Conservation (phyloP, 2,888 invertebrate species). For the Zygaena filipendulae region DNA sequence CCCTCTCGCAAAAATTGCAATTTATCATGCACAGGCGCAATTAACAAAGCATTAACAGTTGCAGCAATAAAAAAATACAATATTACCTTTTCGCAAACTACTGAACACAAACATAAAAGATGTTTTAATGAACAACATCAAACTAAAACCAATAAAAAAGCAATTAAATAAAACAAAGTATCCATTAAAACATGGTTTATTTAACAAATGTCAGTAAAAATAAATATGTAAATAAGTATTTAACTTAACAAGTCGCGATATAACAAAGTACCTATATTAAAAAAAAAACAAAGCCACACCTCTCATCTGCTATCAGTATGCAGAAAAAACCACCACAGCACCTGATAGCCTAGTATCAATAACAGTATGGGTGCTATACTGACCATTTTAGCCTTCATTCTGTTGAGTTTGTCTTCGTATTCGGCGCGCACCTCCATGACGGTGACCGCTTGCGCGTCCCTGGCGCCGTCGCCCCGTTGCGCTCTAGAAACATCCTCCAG, state of each 20-base stretch:
- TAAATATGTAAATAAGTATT: conserved; percentile 22
- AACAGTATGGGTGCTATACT: conserved; percentile 61
- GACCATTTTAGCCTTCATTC: conserved; percentile 86
- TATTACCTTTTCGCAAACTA: conserved; percentile 20
- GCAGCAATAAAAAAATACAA: conserved; percentile 7
- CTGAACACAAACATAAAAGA: no score
- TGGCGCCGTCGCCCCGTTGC: conserved; percentile 31
- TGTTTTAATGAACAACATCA: conserved; percentile 36
- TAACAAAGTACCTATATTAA: conserved; percentile 20
- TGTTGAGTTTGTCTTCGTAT: conserved; percentile 79
- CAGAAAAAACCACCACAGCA: conserved; percentile 61
- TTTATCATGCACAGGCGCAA: no score
- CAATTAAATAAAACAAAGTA: conserved; percentile 52
- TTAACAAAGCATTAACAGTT: no score
- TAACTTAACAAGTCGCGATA: conserved; percentile 38
- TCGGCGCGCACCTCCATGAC: conserved; percentile 71
- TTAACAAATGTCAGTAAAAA: no score
- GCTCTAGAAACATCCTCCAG: conserved; percentile 40
- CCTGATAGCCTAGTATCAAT: conserved; percentile 56
- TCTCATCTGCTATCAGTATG: conserved; percentile 42
- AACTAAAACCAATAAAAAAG: conserved; percentile 17
- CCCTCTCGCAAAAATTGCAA: no score
- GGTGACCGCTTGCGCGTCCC: conserved; percentile 33
- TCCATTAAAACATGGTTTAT: conserved; percentile 45
- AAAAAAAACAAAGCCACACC: conserved; percentile 26